Evolutionary conservation across 2,797 vertebrate genomes (phyloP).

Genomic region (Phalloptychus januarius): DNA sequence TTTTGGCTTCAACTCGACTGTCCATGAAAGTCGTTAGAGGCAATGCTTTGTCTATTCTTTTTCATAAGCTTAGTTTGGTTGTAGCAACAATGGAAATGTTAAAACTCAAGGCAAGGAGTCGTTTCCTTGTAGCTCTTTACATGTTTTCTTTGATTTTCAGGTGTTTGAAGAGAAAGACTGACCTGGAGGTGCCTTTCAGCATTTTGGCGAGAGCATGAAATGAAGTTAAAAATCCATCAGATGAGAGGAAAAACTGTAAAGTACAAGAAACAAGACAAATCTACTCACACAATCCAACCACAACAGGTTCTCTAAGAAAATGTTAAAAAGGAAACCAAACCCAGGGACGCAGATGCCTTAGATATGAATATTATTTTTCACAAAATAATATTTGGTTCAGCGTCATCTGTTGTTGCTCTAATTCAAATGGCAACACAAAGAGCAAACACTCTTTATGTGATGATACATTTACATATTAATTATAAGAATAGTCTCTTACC

Average conservation of each 20-base stretch:
- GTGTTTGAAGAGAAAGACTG: background rate
- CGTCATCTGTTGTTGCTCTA: background rate
- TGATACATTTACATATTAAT: background rate
- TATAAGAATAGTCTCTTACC: background rate
- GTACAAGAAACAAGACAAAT: background rate
- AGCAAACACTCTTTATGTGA: background rate
- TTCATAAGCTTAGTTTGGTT: background rate
- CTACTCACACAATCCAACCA: background rate
- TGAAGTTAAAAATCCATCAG: background rate
- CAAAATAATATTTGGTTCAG: background rate
- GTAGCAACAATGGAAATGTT: background rate
- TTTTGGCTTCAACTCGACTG: background rate
- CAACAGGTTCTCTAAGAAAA: slow-evolving; percentile 1
- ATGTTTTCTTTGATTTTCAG: background rate
- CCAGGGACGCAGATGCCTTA: background rate
- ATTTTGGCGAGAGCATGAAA: background rate
- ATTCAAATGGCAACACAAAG: background rate
- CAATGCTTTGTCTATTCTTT: background rate
- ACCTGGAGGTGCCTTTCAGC: background rate
- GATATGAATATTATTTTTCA: background rate
- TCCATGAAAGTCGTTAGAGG: background rate
- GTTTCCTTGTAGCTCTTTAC: background rate
- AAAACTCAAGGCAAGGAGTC: background rate
- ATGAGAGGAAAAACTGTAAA: background rate
- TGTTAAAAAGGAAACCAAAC: background rate